Base-by-base conservation (phyloP, 1,140 invertebrate genomes). In the Drosophila biarmipes region DNA sequence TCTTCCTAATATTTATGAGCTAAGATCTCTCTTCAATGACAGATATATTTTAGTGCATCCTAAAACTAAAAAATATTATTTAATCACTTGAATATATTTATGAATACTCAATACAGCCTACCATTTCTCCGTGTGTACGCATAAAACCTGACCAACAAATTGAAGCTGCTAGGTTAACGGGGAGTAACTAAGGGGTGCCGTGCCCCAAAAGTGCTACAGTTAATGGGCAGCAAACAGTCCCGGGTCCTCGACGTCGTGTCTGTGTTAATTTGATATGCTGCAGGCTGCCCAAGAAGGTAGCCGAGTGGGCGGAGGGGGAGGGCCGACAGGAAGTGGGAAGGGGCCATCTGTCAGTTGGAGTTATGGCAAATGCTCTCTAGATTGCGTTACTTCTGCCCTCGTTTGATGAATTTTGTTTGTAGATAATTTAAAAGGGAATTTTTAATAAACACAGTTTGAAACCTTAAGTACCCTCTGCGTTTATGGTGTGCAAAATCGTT, bases 221-320 rank as follows among this genome's bases (percentile, higher is more conserved):
- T 86, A 87, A 86, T 86, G 82, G 82, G 57, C 82, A 87, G 54
- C 81, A 68, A 84, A 86, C 62, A 85, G 67, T 57, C 72, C 72
- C 40, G 72, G 72, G 58, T 69, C 61, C 72, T 75, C 72, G 54
- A 59, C 54, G 15, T 81, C 68, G 73, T 78, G 82, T 86, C 82
- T 87, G 82, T 82, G 82, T 86, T 87, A 87, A 82, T 86, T 87
- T 86, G 78, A 87, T 85, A 85, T 76, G 82, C 81, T 87, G 82
- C 78, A 74, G 82, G 78, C 81, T 64, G 82, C 31, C 62, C 62
- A 56, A 56, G 71, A 45, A 55, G 51, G 53, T 48, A 73, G 48
- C 48, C 27, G 46, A 19, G 46, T 49, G 19, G 35, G 3, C 17
- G 34, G 15, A n/a, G 15, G 10, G 21, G 24, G 35, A 48, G 49